Conservation (phyloP, 2,113 vertebrate species). For the Colius striatus region DNA sequence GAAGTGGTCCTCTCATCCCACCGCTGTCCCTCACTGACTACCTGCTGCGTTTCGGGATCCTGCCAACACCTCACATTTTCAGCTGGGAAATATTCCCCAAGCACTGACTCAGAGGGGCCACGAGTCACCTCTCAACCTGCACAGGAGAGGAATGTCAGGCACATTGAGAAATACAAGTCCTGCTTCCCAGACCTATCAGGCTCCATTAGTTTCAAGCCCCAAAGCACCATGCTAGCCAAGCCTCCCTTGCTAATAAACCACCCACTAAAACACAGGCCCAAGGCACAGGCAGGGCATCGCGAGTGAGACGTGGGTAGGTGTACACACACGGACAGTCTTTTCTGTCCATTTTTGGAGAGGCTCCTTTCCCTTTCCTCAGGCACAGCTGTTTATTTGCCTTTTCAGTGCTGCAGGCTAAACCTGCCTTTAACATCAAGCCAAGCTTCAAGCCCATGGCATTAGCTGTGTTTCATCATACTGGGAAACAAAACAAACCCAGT, state of each 20-base stretch:
- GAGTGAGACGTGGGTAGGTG: background rate
- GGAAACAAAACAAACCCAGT: background rate
- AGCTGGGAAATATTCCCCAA: background rate
- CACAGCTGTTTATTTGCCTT: background rate
- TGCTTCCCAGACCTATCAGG: conserved; percentile 21
- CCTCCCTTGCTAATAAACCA: background rate
- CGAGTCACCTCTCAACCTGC: background rate
- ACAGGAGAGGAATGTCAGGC: conserved; percentile 13
- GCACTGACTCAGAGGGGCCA: background rate
- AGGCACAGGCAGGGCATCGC: accelerated
- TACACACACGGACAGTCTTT: accelerated
- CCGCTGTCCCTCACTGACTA: accelerated
- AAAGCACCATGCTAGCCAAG: background rate
- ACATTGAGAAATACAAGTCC: background rate
- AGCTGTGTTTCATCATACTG: background rate
- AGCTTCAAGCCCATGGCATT: background rate
- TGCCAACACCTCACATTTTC: background rate
- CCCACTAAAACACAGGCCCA: background rate
- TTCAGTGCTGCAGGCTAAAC: background rate
- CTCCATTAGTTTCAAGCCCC: background rate
- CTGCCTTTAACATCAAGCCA: background rate
- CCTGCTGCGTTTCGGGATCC: background rate
- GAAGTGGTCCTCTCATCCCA: background rate
- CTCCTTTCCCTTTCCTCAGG: background rate
- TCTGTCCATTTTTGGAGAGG: background rate